phyloP scores from a whole-genome alignment of 2,113 vertebrate genomes.

The Morone chrysops region DNA sequence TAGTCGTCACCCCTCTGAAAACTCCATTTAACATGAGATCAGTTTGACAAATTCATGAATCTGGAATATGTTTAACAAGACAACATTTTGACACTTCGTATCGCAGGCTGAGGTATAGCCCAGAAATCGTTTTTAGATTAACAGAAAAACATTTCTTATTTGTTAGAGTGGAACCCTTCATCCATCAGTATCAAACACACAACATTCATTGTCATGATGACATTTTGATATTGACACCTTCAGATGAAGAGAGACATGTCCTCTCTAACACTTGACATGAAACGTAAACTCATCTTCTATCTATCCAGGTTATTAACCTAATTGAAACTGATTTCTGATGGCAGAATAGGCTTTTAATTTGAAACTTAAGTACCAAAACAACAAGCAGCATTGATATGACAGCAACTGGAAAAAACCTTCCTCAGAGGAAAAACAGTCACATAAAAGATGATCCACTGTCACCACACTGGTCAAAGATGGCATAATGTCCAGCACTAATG shows the following conservation, averaged over 20 bases:
- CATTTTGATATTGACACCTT: neutral
- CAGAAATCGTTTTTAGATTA: neutral
- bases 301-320: slow-evolving; percentile 48
- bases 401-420: slow-evolving; percentile 67
- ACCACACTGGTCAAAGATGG: slow-evolving; percentile 66
- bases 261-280: slow-evolving; percentile 6
- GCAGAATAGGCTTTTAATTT: slow-evolving; percentile 79
- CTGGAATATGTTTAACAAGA: neutral
- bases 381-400: slow-evolving; percentile 80
- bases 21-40: neutral
- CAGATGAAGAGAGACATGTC: slow-evolving; percentile 4
- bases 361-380: slow-evolving; percentile 78
- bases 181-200: neutral
- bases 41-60: slow-evolving; percentile 14
- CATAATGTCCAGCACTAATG: slow-evolving; percentile 60
- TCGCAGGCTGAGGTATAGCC: neutral
- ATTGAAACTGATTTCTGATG: slow-evolving; percentile 62
- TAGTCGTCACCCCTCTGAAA: neutral
- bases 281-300: neutral
- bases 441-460: slow-evolving; percentile 65
- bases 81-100: slow-evolving; percentile 3
- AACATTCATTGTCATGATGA: neutral
- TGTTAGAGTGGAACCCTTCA: slow-evolving; percentile 19
- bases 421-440: slow-evolving; percentile 62
- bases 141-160: neutral